phyloP scores from a whole-genome alignment of 2,113 vertebrate species.

The Sylvia atricapilla region DNA sequence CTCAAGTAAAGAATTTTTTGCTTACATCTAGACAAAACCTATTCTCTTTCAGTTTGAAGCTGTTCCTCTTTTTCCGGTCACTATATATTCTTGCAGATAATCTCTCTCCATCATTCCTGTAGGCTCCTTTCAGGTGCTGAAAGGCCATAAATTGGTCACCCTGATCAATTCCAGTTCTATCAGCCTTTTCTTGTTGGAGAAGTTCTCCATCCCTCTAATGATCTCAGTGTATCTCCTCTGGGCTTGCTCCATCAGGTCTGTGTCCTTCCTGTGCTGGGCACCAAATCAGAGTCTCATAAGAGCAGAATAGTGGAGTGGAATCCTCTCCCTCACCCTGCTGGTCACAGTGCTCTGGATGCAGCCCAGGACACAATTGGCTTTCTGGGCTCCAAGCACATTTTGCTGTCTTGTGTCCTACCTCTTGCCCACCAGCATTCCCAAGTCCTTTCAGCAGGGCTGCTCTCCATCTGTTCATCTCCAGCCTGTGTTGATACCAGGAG shows the following conservation, averaged over 20 bases:
- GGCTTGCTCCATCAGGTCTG: neutral
- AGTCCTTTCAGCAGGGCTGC: neutral
- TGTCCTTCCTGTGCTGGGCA: neutral
- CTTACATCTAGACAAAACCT: neutral
- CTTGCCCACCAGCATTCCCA: neutral
- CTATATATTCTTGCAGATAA: neutral
- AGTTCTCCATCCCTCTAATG: neutral
- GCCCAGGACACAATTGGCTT: neutral
- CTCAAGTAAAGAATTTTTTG: neutral
- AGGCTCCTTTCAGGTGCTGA: neutral
- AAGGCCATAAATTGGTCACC: neutral
- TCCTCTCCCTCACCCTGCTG: neutral
- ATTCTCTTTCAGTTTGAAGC: neutral
- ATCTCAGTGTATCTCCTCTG: neutral
- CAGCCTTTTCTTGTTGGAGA: neutral
- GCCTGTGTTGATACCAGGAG: neutral
- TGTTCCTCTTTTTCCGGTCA: neutral
- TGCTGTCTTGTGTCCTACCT: accelerated
- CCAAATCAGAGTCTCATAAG: accelerated
- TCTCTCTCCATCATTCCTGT: neutral
- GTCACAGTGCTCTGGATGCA: neutral
- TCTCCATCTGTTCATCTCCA: neutral
- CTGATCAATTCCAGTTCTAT: neutral
- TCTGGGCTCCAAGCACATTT: neutral
- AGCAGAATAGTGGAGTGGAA: neutral